Percentiles rank a stretch among this genome's conserved stretches.
phyloP scores from a whole-genome alignment of 2,888 invertebrate genomes.

The Lomographa bimaculata region DNA sequence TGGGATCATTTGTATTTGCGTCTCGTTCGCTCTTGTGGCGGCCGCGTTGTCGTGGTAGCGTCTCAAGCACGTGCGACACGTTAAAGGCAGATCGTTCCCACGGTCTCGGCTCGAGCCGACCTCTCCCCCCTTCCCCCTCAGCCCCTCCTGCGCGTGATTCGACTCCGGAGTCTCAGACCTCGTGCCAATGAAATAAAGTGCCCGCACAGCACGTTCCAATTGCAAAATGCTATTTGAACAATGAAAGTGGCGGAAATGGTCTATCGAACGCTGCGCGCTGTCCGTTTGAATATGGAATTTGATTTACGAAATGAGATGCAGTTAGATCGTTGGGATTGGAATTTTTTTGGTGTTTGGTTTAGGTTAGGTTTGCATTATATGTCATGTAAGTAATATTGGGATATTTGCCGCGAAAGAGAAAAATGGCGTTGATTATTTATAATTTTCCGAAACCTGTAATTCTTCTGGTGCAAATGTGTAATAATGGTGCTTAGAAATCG shows the following conservation, averaged over 20 bases:
- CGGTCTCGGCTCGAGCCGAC: slow-evolving; percentile 72
- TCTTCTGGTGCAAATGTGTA: no score
- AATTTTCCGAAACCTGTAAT: no score
- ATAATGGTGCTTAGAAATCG: no score
- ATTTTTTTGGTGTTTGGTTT: no score
- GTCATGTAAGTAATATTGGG: no score
- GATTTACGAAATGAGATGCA: no score
- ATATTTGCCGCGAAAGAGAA: no score
- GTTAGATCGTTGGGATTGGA: no score
- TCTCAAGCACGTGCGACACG: slow-evolving; percentile 81
- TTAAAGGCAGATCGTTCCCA: slow-evolving; percentile 83
- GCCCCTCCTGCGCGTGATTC: slow-evolving; percentile 59
- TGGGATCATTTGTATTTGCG: slow-evolving; percentile 30
- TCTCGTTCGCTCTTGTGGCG: slow-evolving; percentile 56
- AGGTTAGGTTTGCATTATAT: no score
- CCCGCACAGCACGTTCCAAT: slow-evolving; percentile 76
- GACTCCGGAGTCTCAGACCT: slow-evolving; percentile 55
- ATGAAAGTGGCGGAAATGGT: slow-evolving; percentile 69
- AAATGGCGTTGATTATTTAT: no score
- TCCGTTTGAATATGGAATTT: slow-evolving; percentile 37
- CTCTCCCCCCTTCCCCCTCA: slow-evolving; percentile 42
- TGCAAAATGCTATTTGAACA: slow-evolving; percentile 71
- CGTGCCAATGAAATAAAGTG: slow-evolving; percentile 74
- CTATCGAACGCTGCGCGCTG: slow-evolving; percentile 43
- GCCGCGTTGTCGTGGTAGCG: slow-evolving; percentile 59